These are phyloP conservation scores for Amphiprion clarkii DNA, from an alignment of 2,797 vertebrate species.

Conservation along the genomic window DNA sequence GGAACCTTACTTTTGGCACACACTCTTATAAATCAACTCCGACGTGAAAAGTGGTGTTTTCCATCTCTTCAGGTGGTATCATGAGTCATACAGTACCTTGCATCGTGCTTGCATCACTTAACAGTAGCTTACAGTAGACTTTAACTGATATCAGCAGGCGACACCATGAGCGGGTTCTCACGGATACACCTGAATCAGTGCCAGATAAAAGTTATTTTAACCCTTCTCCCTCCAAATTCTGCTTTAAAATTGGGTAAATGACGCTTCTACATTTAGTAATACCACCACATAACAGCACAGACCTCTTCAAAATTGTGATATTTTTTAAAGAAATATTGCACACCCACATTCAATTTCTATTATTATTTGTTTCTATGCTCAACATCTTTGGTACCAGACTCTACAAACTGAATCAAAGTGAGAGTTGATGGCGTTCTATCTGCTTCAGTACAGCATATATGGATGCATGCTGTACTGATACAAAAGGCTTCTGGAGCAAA, in stretches of 20 bases:
- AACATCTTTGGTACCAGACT: too few relatives aligned
- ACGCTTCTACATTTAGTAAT: too few relatives aligned
- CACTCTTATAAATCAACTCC: neutral
- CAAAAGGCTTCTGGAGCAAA: neutral
- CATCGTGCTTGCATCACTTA: constrained; percentile 24
- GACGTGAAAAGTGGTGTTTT: neutral
- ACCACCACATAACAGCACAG: too few relatives aligned
- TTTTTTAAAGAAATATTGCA: too few relatives aligned
- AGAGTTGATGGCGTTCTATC: too few relatives aligned
- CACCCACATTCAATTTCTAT: too few relatives aligned
- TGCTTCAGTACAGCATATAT: neutral
- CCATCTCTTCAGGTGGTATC: neutral
- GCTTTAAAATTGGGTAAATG: neutral
- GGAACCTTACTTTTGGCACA: neutral
- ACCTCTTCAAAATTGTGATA: too few relatives aligned
- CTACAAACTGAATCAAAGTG: too few relatives aligned
- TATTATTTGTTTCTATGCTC: too few relatives aligned
- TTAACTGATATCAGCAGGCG: neutral
- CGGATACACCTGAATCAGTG: neutral
- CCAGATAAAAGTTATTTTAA: neutral
- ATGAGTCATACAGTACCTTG: neutral
- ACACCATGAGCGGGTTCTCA: neutral
- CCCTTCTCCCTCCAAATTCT: neutral
- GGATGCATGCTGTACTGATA: neutral
- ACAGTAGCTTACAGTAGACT: constrained; percentile 6